Conservation (phyloP, 2,888 invertebrate genomes). For the Fragum sueziense region DNA sequence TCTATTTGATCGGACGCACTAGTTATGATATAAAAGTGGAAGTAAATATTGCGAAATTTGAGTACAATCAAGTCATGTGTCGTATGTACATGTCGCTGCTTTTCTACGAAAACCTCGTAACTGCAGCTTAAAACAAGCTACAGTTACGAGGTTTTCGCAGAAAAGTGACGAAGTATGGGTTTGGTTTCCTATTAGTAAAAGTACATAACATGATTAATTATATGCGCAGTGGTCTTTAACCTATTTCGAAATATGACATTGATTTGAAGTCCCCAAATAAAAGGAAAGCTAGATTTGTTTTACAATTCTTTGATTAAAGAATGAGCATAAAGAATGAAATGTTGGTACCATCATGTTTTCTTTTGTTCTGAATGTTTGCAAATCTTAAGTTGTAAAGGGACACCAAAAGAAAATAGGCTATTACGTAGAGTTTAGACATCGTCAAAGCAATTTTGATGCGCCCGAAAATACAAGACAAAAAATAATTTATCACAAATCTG, state of each 20-base stretch:
- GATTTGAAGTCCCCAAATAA: neutral
- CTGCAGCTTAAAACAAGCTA: too few species aligned
- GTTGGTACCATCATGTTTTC: neutral
- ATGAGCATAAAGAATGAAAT: neutral
- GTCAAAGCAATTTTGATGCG: neutral
- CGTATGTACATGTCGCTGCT: neutral
- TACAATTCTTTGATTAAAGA: neutral
- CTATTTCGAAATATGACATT: neutral
- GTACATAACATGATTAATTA: neutral
- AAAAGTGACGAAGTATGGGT: neutral
- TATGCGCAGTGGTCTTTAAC: neutral
- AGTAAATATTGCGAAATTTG: too few species aligned
- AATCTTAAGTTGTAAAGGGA: neutral
- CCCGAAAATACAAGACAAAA: too few species aligned
- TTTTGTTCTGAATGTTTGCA: neutral
- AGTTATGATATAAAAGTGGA: too few species aligned
- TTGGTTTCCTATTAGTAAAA: neutral
- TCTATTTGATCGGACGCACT: too few species aligned
- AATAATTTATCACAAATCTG: too few species aligned
- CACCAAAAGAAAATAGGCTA: neutral
- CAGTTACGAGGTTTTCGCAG: too few species aligned
- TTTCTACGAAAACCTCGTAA: too few species aligned
- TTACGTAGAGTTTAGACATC: neutral
- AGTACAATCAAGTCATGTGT: too few species aligned
- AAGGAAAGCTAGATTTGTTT: neutral